Evolutionary conservation across 2,113 vertebrate genomes (phyloP), one percentile per base, ranked within the genome.

Genomic region (Colius striatus): DNA sequence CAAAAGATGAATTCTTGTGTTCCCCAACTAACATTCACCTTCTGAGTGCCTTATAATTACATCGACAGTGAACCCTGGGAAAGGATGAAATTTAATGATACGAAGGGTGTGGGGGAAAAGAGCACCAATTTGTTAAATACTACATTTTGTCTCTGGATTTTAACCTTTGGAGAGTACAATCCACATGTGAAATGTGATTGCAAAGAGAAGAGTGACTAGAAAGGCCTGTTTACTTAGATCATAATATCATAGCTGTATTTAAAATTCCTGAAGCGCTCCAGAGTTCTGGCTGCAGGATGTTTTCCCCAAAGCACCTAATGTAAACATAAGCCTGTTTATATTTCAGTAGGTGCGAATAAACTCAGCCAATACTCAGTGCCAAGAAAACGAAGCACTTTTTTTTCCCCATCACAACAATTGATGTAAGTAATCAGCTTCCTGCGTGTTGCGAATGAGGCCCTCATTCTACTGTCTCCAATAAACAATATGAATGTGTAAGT

Each of bases 301-400:
- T 96, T 84, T 74, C 82, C 57, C 75, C 62, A 22, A 87, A 92
- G 68, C 89, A 86, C 70, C 60, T 96, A 96, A 95, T 62, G 73
- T 92, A 90, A 92, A 70, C 91, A 95, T 68, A 93, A 95, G 62
- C 45, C 83, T 88, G 87, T 96, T 96, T 89, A 87, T 85, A 78
- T 96, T 94, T 94, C 78, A 87, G 67, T 84, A 95, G 75, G 41
- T 91, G 92, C 94, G 91, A 89, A 96, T 89, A 96, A 96, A 77
- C 73, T 94, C 87, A 94, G 93, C 50, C 82, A 85, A 94, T 87
- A 85, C 48, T 92, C 51, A 72, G 67, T 87, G 89, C 88, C 89
- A 96, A 95, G 82, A 94, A 96, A 97, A 95, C 63, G 38, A 86
- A 71, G 90, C 51, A 53, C 38, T 87, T 75, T 90, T 91, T 91